Percentiles rank a stretch among this genome's conserved stretches.
Conservation (phyloP, 2,797 vertebrate genomes). For the Nyctalus aviator region DNA sequence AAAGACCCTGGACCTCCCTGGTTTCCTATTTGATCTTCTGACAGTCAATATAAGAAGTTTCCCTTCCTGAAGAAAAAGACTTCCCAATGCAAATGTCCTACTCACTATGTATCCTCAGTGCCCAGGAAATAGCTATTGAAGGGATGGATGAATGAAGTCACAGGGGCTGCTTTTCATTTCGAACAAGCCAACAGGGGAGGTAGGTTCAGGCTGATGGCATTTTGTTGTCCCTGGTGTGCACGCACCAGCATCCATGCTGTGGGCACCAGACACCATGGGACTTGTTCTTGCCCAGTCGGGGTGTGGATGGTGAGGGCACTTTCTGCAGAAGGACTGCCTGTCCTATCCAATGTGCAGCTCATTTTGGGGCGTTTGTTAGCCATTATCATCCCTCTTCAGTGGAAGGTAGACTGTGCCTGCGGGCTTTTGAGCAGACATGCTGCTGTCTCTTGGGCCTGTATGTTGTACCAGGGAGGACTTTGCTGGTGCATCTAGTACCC, state of each 20-base stretch:
- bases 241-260: rapidly evolving
- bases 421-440: not conserved
- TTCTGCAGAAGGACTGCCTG: rapidly evolving
- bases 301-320: not conserved
- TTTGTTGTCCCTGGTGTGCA: not conserved
- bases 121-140: not conserved
- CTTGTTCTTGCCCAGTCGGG: not conserved
- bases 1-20: not conserved
- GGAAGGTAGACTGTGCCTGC: not conserved
- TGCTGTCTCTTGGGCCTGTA: not conserved
- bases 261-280: rapidly evolving
- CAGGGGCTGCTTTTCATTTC: not conserved
- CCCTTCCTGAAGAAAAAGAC: not conserved
- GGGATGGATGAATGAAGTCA: not conserved
- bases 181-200: not conserved
- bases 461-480: not conserved
- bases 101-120: not conserved
- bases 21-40: not conserved
- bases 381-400: not conserved
- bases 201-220: too few species aligned
- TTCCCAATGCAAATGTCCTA: not conserved
- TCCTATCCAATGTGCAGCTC: not conserved
- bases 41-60: not conserved
- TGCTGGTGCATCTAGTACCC: not conserved
- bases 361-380: rapidly evolving